Base-by-base conservation (phyloP, 2,797 vertebrate species). In the Cephalopachus bancanus region DNA sequence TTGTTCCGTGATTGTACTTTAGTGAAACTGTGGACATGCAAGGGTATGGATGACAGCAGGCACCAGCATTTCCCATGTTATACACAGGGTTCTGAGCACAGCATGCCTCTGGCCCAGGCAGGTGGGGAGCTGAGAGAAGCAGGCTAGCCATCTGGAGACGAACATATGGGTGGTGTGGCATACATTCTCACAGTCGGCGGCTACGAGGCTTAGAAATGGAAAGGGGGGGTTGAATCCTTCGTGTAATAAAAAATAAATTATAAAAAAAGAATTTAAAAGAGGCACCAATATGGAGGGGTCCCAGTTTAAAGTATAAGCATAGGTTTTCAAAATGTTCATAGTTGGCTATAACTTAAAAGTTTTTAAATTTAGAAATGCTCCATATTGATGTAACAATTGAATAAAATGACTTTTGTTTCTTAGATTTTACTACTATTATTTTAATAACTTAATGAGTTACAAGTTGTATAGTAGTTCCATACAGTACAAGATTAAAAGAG, bases 91-190 rank as follows among this genome's bases (percentile, higher is more conserved):
- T 93, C 67, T 64, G 79, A 84, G 91, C 95, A 78, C 96, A 96
- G 96, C 95, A 83, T 24, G 93, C 33, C 79, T 93, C 74, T 91
- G 96, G 95, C 94, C 96, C 69, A 49, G 69, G 83, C 96, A 96
- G 94, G 97, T 92, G 94, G 94, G 49, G n/a, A 86, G 60, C 94
- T 64, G 69, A 75, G 65, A 87, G 96, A 72, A 91, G 93, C 65
- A 69, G 91, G 89, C 74, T 71, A 37, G 93, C 96, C 97, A 97
- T 97, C 97, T 97, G 96, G 96, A 96, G 91, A 64, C 0, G 11
- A 80, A 26, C 97, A 96, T 94, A 94, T 93, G 97, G 96, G 79
- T 93, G 89, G 93, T 64, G 69, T 83, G 89, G 88, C 78, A 59
- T 5, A 33, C 37, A 7, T 79, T 93, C 75, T 64, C 89, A 93